Evolutionary conservation across 2,888 invertebrate species (phyloP).

Genomic region (Magallana nippona): DNA sequence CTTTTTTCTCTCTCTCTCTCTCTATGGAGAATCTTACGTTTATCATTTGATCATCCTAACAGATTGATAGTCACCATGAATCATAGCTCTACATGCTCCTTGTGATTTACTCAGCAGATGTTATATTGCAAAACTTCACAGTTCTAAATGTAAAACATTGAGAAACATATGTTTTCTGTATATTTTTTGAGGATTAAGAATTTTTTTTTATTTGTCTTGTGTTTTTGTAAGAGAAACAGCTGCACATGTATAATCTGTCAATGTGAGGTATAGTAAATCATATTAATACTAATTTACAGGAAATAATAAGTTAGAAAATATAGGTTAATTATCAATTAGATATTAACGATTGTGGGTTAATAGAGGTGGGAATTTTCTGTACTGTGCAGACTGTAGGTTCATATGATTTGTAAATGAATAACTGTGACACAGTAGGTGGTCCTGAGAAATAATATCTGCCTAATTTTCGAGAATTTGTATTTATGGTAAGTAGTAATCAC

Average conservation of each 20-base stretch:
- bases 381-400: too few relatives aligned
- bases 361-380: too few relatives aligned
- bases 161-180: constrained; percentile 19
- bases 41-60: constrained; percentile 1
- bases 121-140: not conserved
- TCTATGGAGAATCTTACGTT: too few relatives aligned
- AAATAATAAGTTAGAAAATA: too few relatives aligned
- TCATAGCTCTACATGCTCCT: constrained; percentile 7
- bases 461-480: too few relatives aligned
- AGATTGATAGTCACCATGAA: not conserved
- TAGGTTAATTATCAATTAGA: too few relatives aligned
- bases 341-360: too few relatives aligned
- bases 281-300: too few relatives aligned
- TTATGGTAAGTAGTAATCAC: too few relatives aligned
- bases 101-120: constrained; percentile 5
- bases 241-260: not conserved
- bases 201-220: not conserved
- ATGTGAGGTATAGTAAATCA: not conserved
- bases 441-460: too few relatives aligned
- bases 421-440: too few relatives aligned
- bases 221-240: not conserved
- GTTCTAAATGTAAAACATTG: not conserved
- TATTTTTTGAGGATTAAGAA: not conserved
- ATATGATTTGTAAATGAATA: too few relatives aligned
- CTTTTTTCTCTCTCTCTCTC: not conserved